These are phyloP conservation scores for Lithophane semibrunnea DNA, from an alignment of 2,888 invertebrate species.

Conservation along the genomic window DNA sequence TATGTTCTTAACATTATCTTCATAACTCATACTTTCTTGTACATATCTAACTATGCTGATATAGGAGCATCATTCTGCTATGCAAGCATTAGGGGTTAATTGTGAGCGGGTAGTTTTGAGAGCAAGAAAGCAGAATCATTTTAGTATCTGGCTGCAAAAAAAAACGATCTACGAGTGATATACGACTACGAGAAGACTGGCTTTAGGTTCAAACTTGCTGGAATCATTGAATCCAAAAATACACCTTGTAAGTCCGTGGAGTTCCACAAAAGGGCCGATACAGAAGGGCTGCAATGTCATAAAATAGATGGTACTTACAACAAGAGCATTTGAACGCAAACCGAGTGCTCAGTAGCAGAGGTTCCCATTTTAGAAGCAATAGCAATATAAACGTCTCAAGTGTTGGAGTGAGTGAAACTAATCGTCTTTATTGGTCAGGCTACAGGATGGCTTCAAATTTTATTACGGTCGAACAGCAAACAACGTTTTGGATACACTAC, in stretches of 20 bases:
- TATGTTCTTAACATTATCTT: conserved; percentile 24
- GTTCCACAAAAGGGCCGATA: conserved; percentile 12
- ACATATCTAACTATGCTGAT: neutral
- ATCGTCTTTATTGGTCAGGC: conserved; percentile 27
- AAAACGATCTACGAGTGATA: neutral
- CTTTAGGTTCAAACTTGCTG: conserved; percentile 3
- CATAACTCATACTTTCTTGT: neutral
- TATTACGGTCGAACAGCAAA: conserved; percentile 20
- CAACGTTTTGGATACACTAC: neutral
- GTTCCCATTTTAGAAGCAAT: conserved; percentile 43
- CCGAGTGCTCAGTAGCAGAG: conserved; percentile 26
- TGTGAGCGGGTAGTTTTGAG: neutral
- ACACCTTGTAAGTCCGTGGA: conserved; percentile 1
- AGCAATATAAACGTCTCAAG: conserved; percentile 23
- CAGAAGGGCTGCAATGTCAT: conserved; percentile 21
- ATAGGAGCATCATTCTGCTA: neutral
- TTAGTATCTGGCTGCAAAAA: neutral
- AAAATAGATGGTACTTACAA: conserved; percentile 46
- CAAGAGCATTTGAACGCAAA: conserved; percentile 35
- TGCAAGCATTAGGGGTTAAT: neutral
- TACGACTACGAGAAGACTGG: neutral
- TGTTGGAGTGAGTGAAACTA: conserved; percentile 37
- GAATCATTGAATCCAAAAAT: conserved; percentile 15
- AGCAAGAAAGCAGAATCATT: neutral
- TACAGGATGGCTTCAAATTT: conserved; percentile 17